Percentiles rank a stretch among this genome's conserved stretches.
These are phyloP conservation scores for Drosophila mayri DNA, from an alignment of 1,140 invertebrate species.

Conservation along the genomic window DNA sequence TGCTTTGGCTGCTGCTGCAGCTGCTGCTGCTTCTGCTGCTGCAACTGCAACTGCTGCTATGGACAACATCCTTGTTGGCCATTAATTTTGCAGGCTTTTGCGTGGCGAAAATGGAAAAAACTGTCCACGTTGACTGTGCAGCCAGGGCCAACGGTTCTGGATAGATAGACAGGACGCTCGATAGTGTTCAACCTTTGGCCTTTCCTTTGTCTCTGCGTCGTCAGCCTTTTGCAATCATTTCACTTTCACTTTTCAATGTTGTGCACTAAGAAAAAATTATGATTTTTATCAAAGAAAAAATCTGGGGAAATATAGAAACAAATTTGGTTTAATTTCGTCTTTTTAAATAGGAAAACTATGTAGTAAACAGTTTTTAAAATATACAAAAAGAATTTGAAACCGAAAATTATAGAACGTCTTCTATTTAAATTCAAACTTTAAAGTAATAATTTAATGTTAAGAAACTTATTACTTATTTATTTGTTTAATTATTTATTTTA, in stretches of 20 bases:
- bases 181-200: conserved; percentile 56
- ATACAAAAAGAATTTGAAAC: not conserved
- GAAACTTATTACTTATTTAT: too few species aligned
- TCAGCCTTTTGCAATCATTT: conserved; percentile 63
- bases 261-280: not conserved
- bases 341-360: not conserved
- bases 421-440: too few species aligned
- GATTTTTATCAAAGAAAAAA: not conserved
- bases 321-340: not conserved
- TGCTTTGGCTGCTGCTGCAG: conserved; percentile 19
- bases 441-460: too few species aligned
- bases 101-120: conserved; percentile 48
- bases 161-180: conserved; percentile 18
- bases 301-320: not conserved
- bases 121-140: conserved; percentile 15
- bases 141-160: conserved; percentile 13
- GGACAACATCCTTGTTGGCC: conserved; percentile 75
- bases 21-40: conserved; percentile 1
- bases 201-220: conserved; percentile 48
- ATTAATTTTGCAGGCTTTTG: conserved; percentile 78
- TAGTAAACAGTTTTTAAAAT: not conserved
- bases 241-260: conserved; percentile 59
- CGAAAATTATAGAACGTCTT: not conserved
- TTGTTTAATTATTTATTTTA: not conserved
- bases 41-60: conserved; percentile 38